Base-by-base conservation (phyloP, 1,140 invertebrate genomes). In the Zaprionus inermis region DNA sequence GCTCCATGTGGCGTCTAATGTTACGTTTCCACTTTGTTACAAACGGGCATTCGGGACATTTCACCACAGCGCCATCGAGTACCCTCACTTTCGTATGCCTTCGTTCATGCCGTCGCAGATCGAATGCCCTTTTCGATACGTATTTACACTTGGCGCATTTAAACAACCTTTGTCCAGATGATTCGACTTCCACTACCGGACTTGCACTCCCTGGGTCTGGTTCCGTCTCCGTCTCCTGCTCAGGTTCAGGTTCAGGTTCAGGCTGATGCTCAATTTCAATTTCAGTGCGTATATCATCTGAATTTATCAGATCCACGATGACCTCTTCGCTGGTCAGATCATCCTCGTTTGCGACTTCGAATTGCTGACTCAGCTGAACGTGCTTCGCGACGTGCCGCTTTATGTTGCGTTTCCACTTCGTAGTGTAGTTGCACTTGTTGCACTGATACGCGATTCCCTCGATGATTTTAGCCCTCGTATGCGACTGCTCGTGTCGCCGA, bases 401-500 rank as follows among this genome's bases (percentile, higher is more conserved):
- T n/a, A 73, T 69, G 20, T 73, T 73, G 0, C 71, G 65, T 32
- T 73, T 73, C 65, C 57, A 57, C 9, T 73, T 73, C 1, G 65
- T 73, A 12, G 36, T 16, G 38, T 69, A 73, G 24, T 22, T 20
- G 18, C 71, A 73, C 38, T 73, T 30, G 12, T 32, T 22, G 7
- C 70, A 72, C 11, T 72, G 41, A 44, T 11, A 61, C n/a, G 51
- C 71, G 28, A 49, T 59, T 12, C 49, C 56, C 0, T 73, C 71
- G 0, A 61, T 9, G 1, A 56, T 32, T n/a, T 61, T 73, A 0
- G 20, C 16, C 14, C 32, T 30, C 0, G 14, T 20, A 30, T 73
- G 71, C 2, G 57, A 69, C 7, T 38, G 65, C 6, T 57, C 38
- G 16, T 73, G 71, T 0, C 71, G 57, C 6, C 71, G 65, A 51